Evolutionary conservation across 2,888 invertebrate genomes (phyloP), one percentile per base, ranked within the genome.

Genomic region (Apamea sordens): DNA sequence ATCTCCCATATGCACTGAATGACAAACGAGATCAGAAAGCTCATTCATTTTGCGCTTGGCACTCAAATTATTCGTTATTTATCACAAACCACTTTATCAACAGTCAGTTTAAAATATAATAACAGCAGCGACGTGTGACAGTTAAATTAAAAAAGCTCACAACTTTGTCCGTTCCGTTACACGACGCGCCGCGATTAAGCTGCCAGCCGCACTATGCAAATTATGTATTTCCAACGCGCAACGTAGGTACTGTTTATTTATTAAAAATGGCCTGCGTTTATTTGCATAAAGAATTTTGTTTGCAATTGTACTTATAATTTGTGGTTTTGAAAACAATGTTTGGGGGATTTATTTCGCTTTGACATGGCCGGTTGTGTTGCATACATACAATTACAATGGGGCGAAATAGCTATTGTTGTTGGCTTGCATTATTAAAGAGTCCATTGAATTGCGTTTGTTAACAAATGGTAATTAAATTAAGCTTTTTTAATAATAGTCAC

Each of bases 121-220:
- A 80, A 76, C 84, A 50, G 61, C 63, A 53, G 67, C 61, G 77
- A 83, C 79, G 87, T 73, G 87, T 80, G 85, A 86, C 85, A 86
- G 84, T 80, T 84, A 86, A 84, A 86, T 86, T 86, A 83, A 80
- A 85, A 84, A 84, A 85, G 79, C 41, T 73, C 73, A 13, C 73
- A 69, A 79, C 79, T 75, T 71, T 41, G 77, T 76, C 70, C 50
- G 67, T 59, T 50, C 71, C 63, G 73, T 72, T 65, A 77, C 85
- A 69, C 83, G 79, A 86, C 71, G 82, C 75, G 86, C 67, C 72
- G 59, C 86, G 82, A 87, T 87, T 72, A 85, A 86, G 82, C 88
- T 87, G 86, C 86, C 85, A 84, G 65, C 71, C 77, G 75, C 85
- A 87, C 81, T 79, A 86, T 74, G 86, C 85, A 82, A 87, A 86